Percentiles rank a stretch among this genome's conserved stretches.
phyloP scores from a whole-genome alignment of 2,113 vertebrate genomes.

The Oncorhynchus keta region DNA sequence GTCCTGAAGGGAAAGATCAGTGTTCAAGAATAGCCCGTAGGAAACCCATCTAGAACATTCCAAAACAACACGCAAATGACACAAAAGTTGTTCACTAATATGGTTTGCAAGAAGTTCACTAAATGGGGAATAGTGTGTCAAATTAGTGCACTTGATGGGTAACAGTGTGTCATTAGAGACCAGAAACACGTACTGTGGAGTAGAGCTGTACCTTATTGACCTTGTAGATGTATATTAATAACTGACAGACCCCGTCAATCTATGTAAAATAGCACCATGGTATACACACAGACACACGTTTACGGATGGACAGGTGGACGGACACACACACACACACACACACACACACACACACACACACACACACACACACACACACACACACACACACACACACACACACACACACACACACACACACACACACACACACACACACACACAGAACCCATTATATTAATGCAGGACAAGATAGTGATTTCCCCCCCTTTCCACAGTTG shows the following conservation, averaged over 20 bases:
- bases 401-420: not conserved
- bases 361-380: conserved; percentile 5
- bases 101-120: too few relatives aligned
- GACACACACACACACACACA: not conserved
- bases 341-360: not conserved
- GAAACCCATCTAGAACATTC: conserved; percentile 28
- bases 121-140: not conserved
- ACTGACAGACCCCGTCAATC: conserved; percentile 15
- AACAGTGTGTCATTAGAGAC: not conserved
- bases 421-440: not conserved
- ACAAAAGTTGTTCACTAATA: too few relatives aligned
- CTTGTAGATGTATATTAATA: conserved; percentile 19
- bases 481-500: conserved; percentile 14
- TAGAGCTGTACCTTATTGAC: not conserved
- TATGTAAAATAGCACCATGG: conserved; percentile 10
- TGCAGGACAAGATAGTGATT: too few relatives aligned
- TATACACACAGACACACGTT: not conserved
- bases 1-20: conserved; percentile 78
- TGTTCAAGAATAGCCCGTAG: conserved; percentile 42
- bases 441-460: not conserved
- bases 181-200: not conserved
- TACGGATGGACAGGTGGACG: too few relatives aligned
- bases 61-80: too few relatives aligned
- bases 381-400: not conserved
- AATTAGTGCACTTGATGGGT: not conserved